Evolutionary conservation across 2,797 vertebrate genomes (phyloP), one percentile per base, ranked within the genome.

Genomic region (Gallinago nigripennis): DNA sequence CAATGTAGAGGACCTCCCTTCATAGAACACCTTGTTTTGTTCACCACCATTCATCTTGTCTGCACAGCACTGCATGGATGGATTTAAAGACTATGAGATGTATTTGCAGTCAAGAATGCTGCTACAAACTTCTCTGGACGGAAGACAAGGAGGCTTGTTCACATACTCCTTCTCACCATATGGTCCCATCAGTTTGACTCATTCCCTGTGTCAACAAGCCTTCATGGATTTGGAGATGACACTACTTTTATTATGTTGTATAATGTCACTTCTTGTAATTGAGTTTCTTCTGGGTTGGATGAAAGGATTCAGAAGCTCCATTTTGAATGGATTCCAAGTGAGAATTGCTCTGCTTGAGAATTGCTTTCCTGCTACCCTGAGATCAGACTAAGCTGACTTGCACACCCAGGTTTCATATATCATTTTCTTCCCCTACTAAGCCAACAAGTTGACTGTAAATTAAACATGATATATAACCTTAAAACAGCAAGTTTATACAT

Each of bases 101-200:
- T 31, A 91, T 92, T 75, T 93, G 50, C 53, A 90, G 53, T 46
- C 51, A 73, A 82, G 58, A 83, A 80, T 28, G 43, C 25, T 82
- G 58, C 61, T 71, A 81, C 27, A 85, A 61, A 54, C 88, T 91
- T 83, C 37, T 64, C 75, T 66, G 78, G 48, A 21, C 46, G 51
- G 80, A 68, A 73, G 63, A 86, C 31, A 66, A 45, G n/a, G 23
- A 75, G 54, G 20, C 46, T 82, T 90, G 70, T 82, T 96, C 89
- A 82, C 91, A 75, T 51, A 71, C 77, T 93, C 85, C 94, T 90
- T 83, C 65, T 80, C 66, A 91, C 71, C 92, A 86, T 92, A 96
- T 92, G 96, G 83, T 80, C 21, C 65, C 78, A 79, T 68, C 58
- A 54, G 48, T 90, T 94, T 92, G 92, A 96, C 92, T 97, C 89